Evolutionary conservation across 1,140 invertebrate genomes (phyloP).

Genomic region (Drosophila asahinai): DNA sequence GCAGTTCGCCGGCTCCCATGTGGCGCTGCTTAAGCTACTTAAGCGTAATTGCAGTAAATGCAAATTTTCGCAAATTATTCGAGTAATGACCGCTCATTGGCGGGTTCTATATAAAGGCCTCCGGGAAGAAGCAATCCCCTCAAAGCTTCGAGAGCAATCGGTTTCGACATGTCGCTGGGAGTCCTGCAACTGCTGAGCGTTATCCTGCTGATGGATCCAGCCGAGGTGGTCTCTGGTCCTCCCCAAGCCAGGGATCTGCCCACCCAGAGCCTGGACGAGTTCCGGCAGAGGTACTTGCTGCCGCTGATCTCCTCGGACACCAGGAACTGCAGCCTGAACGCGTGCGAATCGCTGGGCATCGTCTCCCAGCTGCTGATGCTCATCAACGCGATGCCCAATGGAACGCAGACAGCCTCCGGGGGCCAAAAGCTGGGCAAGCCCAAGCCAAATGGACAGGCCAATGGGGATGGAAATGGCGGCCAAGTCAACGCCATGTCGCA

Average conservation of each 20-base stretch:
- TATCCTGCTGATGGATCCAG: slow-evolving; percentile 27
- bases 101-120: slow-evolving; percentile 54
- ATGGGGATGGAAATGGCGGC: slow-evolving; percentile 27
- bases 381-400: slow-evolving; percentile 64
- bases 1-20: slow-evolving; percentile 31
- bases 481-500: slow-evolving; percentile 50
- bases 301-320: slow-evolving; percentile 57
- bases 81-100: slow-evolving; percentile 46
- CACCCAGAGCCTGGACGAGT: slow-evolving; percentile 62
- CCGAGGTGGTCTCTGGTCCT: slow-evolving; percentile 4
- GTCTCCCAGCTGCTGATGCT: slow-evolving; percentile 70
- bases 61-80: slow-evolving; percentile 70
- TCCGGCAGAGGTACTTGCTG: slow-evolving; percentile 63
- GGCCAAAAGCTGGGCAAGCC: neutral
- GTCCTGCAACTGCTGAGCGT: slow-evolving; percentile 12
- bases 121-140: neutral
- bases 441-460: slow-evolving; percentile 1
- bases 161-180: slow-evolving; percentile 40
- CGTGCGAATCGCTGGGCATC: slow-evolving; percentile 72
- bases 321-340: slow-evolving; percentile 69
- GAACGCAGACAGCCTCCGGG: slow-evolving; percentile 1
- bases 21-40: slow-evolving; percentile 58
- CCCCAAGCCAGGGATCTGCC: slow-evolving; percentile 34
- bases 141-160: slow-evolving; percentile 15
- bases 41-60: slow-evolving; percentile 71